phyloP scores from a whole-genome alignment of 2,113 vertebrate genomes.

The Silurus asotus region DNA sequence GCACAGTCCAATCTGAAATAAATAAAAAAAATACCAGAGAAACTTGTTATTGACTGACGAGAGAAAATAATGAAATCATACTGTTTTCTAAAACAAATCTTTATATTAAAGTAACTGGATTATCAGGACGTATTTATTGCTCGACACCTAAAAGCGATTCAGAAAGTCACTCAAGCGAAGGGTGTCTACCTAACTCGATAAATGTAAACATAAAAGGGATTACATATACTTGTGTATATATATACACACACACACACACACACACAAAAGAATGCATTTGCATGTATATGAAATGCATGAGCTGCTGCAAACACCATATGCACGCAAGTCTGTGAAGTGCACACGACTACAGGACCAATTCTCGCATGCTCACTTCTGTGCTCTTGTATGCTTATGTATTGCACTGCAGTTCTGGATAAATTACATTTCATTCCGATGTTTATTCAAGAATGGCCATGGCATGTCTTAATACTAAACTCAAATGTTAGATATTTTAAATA shows the following conservation, averaged over 20 bases:
- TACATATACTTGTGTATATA: no score
- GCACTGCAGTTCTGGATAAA: not conserved
- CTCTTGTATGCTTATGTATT: not conserved
- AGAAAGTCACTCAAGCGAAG: no score
- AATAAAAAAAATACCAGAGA: not conserved
- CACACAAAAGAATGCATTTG: no score
- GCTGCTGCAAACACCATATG: not conserved
- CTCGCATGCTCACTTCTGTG: not conserved
- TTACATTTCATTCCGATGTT: not conserved
- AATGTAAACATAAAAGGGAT: no score
- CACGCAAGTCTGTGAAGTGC: not conserved
- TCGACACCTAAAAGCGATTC: no score
- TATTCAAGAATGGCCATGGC: not conserved
- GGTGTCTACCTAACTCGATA: no score
- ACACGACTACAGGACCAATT: not conserved
- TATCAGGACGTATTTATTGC: no score
- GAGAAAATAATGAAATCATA: not conserved
- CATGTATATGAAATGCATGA: not conserved
- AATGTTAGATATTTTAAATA: not conserved
- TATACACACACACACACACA: no score
- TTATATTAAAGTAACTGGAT: not conserved
- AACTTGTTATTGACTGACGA: not conserved
- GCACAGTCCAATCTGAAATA: not conserved
- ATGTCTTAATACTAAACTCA: not conserved
- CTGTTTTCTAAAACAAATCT: not conserved